Evolutionary conservation across 1,140 invertebrate genomes (phyloP).

Genomic region (Eumaeus atala): DNA sequence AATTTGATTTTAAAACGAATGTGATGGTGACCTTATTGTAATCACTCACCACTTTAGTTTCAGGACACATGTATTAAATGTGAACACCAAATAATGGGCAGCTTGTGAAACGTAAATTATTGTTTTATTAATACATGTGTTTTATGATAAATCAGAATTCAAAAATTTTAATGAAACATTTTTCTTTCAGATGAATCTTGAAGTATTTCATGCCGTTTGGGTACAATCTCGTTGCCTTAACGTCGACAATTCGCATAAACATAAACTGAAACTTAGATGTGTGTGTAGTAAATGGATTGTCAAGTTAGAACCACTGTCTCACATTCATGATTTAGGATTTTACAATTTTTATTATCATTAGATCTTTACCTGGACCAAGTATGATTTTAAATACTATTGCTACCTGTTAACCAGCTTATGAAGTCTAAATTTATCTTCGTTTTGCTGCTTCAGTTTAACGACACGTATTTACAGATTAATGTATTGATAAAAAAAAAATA

Average conservation of each 20-base stretch:
- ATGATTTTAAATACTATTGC: too few relatives aligned
- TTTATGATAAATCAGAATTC: conserved; percentile 24
- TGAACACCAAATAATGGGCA: conserved; percentile 15
- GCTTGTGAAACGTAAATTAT: neutral
- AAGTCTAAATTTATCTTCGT: too few relatives aligned
- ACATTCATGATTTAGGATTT: too few relatives aligned
- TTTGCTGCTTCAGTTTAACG: too few relatives aligned
- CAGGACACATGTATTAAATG: conserved; percentile 68
- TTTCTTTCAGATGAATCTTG: conserved; percentile 72
- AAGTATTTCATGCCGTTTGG: conserved; percentile 55
- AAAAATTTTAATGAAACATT: conserved; percentile 57
- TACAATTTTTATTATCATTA: too few relatives aligned
- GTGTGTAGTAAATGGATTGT: too few relatives aligned
- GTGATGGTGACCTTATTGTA: conserved; percentile 43
- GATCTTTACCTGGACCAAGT: too few relatives aligned
- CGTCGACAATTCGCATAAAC: conserved; percentile 6
- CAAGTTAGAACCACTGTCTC: too few relatives aligned
- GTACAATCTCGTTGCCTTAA: conserved; percentile 44
- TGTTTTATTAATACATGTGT: conserved; percentile 45
- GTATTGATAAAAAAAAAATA: too few relatives aligned
- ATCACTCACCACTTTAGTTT: conserved; percentile 65
- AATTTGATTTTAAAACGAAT: conserved; percentile 25
- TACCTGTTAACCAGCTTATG: too few relatives aligned
- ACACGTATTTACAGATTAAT: too few relatives aligned
- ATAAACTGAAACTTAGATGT: too few relatives aligned